Evolutionary conservation across 2,797 vertebrate species (phyloP).

Genomic region (Vultur gryphus): DNA sequence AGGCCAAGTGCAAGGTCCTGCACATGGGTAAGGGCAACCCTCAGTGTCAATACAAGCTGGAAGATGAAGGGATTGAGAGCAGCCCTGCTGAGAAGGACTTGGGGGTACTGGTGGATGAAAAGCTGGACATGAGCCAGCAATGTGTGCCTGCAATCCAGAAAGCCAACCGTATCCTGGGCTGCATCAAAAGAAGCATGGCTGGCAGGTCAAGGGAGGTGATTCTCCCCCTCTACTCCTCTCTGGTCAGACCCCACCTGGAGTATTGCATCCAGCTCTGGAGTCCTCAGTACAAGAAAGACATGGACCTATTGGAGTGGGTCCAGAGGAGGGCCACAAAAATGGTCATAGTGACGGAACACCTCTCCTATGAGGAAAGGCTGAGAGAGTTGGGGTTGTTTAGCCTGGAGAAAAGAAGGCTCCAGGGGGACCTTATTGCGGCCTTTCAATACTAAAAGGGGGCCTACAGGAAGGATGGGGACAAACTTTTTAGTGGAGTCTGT

Average conservation of each 20-base stretch:
- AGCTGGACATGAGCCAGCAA: background rate
- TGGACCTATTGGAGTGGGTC: too few relatives aligned
- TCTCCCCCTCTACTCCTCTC: background rate
- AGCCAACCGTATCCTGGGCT: background rate
- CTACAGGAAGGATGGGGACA: background rate
- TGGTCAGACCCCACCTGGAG: background rate
- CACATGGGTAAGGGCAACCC: background rate
- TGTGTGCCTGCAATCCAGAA: background rate
- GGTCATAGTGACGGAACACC: background rate
- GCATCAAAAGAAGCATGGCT: background rate
- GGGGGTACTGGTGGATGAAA: background rate
- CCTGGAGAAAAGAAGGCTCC: background rate
- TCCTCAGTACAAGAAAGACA: background rate
- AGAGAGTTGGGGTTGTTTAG: background rate
- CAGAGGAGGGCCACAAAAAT: background rate
- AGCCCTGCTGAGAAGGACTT: fast-evolving
- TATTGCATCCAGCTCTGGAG: background rate
- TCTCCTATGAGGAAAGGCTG: background rate
- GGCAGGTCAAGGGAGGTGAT: background rate
- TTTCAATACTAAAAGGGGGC: background rate
- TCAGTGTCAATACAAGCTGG: background rate
- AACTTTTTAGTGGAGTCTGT: fast-evolving
- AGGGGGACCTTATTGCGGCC: fast-evolving
- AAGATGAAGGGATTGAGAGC: background rate
- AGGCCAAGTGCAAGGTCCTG: background rate